Percentiles rank a stretch among this genome's conserved stretches.
Evolutionary conservation across 2,113 vertebrate genomes (phyloP).

Genomic region (Sylvia atricapilla): DNA sequence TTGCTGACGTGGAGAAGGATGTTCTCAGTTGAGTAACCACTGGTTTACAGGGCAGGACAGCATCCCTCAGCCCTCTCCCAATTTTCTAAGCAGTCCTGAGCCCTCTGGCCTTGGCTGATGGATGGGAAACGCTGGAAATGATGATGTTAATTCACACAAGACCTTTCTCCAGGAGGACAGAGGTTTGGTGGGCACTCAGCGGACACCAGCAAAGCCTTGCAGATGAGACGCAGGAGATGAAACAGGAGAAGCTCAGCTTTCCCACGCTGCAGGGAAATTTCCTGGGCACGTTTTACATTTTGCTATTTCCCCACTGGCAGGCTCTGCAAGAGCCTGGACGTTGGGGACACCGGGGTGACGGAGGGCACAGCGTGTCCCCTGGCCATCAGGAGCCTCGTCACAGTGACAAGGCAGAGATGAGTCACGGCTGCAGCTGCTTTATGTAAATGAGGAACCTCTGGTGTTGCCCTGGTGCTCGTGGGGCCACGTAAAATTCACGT

Average conservation of each 20-base stretch:
- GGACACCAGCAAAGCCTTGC: background rate
- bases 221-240: background rate
- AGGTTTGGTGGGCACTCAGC: background rate
- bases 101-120: background rate
- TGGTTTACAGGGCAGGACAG: background rate
- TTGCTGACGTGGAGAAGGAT: background rate
- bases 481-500: background rate
- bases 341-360: background rate
- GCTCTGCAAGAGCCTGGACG: background rate
- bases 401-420: conserved; percentile 22
- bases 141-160: background rate
- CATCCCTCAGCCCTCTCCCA: background rate
- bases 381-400: background rate
- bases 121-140: background rate
- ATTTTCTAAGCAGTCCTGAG: background rate
- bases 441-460: conserved; percentile 45
- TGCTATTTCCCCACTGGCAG: background rate
- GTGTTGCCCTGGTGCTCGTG: background rate
- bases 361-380: background rate
- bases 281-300: background rate
- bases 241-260: background rate
- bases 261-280: conserved; percentile 20
- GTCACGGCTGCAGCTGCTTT: background rate
- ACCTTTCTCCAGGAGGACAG: background rate
- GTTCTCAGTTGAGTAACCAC: background rate